Evolutionary conservation across 2,113 vertebrate genomes (phyloP).

Genomic region (Syngnathus typhle): DNA sequence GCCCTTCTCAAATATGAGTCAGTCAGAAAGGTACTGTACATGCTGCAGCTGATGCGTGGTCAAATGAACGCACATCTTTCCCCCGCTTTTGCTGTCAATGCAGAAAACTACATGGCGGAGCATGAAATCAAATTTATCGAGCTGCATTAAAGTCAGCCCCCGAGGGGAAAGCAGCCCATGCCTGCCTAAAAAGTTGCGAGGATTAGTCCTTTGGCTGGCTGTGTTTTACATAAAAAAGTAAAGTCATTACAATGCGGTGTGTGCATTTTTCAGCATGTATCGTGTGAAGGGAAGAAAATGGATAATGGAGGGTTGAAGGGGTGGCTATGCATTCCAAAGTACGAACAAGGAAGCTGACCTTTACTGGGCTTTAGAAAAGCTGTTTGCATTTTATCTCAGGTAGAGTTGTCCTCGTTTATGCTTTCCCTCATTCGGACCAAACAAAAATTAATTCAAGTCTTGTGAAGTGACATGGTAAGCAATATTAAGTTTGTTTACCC

Average conservation of each 20-base stretch:
- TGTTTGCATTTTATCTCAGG: not conserved
- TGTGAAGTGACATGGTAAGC: not conserved
- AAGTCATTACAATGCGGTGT: not conserved
- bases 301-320: not conserved
- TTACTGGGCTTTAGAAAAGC: not conserved
- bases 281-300: not conserved
- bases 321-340: not conserved
- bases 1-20: conserved; percentile 3
- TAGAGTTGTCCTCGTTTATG: not conserved
- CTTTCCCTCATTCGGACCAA: not conserved
- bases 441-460: not conserved
- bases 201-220: not conserved
- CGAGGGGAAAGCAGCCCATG: not conserved
- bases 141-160: conserved; percentile 12
- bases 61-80: conserved; percentile 3
- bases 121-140: conserved; percentile 12
- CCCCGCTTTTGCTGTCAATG: conserved; percentile 7
- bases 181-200: not conserved
- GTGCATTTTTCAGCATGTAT: not conserved
- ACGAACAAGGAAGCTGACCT: not conserved
- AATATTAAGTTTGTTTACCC: not conserved
- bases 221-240: conserved; percentile 5
- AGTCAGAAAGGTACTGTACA: not conserved
- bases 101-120: conserved; percentile 9
- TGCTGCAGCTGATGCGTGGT: conserved; percentile 6